Evolutionary conservation across 2,797 vertebrate species (phyloP), one percentile per base, ranked within the genome.

Genomic region (Alcedo quadribrachys): DNA sequence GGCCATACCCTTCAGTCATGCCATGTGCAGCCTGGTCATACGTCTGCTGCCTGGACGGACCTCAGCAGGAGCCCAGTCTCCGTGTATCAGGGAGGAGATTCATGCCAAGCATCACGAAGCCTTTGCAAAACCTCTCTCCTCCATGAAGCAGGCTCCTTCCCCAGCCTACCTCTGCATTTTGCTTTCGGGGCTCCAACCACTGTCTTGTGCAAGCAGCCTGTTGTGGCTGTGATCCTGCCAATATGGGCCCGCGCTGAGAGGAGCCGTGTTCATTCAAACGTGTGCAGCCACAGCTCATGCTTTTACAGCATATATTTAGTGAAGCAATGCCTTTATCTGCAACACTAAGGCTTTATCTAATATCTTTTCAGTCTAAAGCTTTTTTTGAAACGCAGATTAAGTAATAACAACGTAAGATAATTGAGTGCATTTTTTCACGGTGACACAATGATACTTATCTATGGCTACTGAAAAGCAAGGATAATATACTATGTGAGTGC

Each of bases 351-450:
- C 77, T 85, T 95, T 95, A 94, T 96, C 95, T 96, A 92, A 84
- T 93, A 95, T 96, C 93, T 97, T 95, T 82, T 93, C 92, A 92
- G 81, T 93, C 90, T 93, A 75, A 95, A 92, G 93, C 92, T 95
- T 90, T 95, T 96, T 90, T 92, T 96, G 87, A 96, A 95, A 92
- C 94, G 80, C 94, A 95, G 97, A 96, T 97, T 96, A 97, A 96
- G 96, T 95, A 97, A 97, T 96, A 96, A 96, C 91, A 93, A 79
- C 62, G 63, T 65, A 84, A 88, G 92, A 96, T 97, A 97, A 97
- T 95, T 85, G 82, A 90, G 94, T 58, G 61, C 96, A 97, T 97
- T 97, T 97, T 97, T 97, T 82, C 92, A 89, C 78, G 15, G 95
- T 97, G 97, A 97, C 96, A 96, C 95, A 96, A 87, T 76, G 95